Conservation (phyloP, 2,888 invertebrate genomes). For the Malacosoma neustria region DNA sequence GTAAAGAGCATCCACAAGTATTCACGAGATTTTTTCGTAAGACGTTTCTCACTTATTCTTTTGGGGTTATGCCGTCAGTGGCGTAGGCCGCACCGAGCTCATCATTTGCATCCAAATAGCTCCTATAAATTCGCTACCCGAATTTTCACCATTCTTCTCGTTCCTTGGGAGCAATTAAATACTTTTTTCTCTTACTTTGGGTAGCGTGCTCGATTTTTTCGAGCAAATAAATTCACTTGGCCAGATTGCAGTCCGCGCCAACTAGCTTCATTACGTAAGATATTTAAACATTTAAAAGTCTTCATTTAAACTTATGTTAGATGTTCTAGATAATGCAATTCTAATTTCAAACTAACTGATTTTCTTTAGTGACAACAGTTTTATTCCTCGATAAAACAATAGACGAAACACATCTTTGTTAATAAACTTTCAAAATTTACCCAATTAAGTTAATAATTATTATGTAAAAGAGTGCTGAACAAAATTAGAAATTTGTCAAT, state of each 20-base stretch:
- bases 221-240: constrained; percentile 52
- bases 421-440: too few species aligned
- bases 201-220: constrained; percentile 42
- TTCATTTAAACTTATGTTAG: not conserved
- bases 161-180: constrained; percentile 72
- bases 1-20: constrained; percentile 40
- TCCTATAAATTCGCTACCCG: constrained; percentile 71
- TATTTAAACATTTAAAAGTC: constrained; percentile 35
- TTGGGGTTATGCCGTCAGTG: constrained; percentile 56
- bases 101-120: constrained; percentile 74
- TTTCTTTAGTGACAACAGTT: too few species aligned
- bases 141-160: constrained; percentile 66
- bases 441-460: too few species aligned
- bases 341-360: too few species aligned
- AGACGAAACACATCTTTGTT: too few species aligned
- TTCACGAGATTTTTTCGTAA: constrained; percentile 52
- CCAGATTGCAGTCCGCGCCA: constrained; percentile 53
- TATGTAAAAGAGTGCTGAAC: too few species aligned
- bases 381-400: too few species aligned
- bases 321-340: too few species aligned
- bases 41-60: constrained; percentile 70
- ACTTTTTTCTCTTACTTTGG: constrained; percentile 54
- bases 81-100: constrained; percentile 54
- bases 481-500: too few species aligned
- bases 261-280: constrained; percentile 51